Percentiles rank a stretch among this genome's conserved stretches.
Conservation (phyloP, 2,888 invertebrate species). For the Sinodicranocentrus sp. region DNA sequence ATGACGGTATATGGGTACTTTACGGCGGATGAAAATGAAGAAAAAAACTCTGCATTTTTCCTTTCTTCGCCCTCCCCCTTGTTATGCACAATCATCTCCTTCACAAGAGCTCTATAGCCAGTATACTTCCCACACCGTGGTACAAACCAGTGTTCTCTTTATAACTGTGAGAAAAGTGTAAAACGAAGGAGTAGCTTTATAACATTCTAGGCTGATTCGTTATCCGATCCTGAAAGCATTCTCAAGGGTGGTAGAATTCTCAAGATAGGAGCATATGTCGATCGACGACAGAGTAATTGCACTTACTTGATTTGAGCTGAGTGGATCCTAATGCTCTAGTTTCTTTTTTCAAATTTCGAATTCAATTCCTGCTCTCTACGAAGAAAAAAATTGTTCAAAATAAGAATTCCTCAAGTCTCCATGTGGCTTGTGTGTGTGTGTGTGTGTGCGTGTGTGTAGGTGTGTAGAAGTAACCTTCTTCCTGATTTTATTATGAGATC, state of each 20-base stretch:
- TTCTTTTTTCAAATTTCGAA: constrained; percentile 36
- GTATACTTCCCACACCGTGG: too few relatives aligned
- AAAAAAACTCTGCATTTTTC: constrained; percentile 16
- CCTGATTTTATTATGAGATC: constrained; percentile 62
- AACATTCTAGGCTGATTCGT: too few relatives aligned
- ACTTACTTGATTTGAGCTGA: constrained; percentile 54
- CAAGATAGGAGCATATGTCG: neutral
- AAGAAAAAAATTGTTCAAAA: neutral
- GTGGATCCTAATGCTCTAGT: constrained; percentile 53
- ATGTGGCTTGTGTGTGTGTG: neutral
- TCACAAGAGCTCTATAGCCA: too few relatives aligned
- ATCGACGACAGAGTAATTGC: constrained; percentile 36
- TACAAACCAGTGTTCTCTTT: too few relatives aligned
- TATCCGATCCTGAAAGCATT: neutral
- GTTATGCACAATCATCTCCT: constrained; percentile 41
- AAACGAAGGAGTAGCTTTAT: too few relatives aligned
- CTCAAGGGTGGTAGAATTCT: neutral
- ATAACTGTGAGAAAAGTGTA: too few relatives aligned
- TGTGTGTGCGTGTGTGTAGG: constrained; percentile 13
- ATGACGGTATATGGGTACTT: neutral
- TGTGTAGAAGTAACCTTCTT: neutral
- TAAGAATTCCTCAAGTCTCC: constrained; percentile 16
- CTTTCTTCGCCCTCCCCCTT: neutral
- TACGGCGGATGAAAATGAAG: neutral
- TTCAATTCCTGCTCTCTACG: constrained; percentile 39